A percentile compares a stretch with the other conserved stretches of the same genome.
phyloP scores from a whole-genome alignment of 2,797 vertebrate genomes.

The Chaenodraco wilsoni region DNA sequence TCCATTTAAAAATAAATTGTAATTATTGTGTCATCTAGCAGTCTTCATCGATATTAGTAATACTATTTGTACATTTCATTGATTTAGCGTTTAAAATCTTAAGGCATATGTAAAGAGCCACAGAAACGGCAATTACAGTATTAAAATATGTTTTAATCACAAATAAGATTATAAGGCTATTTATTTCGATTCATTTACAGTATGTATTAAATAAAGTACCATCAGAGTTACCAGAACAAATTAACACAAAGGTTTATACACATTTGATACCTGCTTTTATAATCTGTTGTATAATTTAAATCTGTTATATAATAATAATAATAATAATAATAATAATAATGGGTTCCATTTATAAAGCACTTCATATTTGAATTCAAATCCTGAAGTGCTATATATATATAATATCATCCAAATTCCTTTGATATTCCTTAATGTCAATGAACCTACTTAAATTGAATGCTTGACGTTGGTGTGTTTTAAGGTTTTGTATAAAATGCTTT shows the following conservation, averaged over 20 bases:
- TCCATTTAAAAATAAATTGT: background rate
- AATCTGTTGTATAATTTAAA: background rate
- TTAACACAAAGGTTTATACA: constrained; percentile 2
- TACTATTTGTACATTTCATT: too few species aligned
- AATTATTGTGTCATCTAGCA: background rate
- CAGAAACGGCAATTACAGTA: too few species aligned
- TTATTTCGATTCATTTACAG: background rate
- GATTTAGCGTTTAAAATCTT: too few species aligned
- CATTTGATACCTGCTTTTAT: background rate
- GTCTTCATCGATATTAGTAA: background rate
- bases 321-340: too few species aligned
- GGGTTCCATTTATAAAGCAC: too few species aligned
- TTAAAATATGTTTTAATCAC: too few species aligned
- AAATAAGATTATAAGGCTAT: too few species aligned
- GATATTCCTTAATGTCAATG: background rate
- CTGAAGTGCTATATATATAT: too few species aligned
- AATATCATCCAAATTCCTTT: background rate
- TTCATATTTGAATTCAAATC: too few species aligned
- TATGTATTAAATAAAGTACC: background rate
- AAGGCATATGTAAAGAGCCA: too few species aligned
- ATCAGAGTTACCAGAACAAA: background rate
- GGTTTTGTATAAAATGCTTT: background rate
- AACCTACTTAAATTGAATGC: too few species aligned
- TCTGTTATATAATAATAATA: too few species aligned
- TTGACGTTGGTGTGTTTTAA: background rate